Base-by-base conservation (phyloP, 2,113 vertebrate genomes). In the Fregetta grallaria region DNA sequence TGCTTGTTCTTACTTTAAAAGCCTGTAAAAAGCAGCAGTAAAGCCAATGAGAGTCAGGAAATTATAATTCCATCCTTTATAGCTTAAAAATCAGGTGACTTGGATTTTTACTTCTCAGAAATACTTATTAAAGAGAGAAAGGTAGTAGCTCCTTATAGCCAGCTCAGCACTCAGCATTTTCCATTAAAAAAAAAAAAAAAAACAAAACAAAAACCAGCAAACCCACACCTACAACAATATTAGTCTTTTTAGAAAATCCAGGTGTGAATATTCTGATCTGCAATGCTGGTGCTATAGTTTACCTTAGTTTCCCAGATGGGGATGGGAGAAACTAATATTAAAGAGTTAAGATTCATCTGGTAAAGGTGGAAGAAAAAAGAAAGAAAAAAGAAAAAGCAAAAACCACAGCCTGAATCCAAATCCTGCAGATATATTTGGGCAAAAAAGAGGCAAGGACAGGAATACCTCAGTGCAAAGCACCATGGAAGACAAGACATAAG, bases 1-100 rank as follows among this genome's bases (percentile, higher is more conserved):
- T 94, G 50, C 94, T 98, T 96, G 98, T 98, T 97, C 98, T 99
- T 55, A 95, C 97, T 97, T 99, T 99, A 95, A 99, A 99, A 77
- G 98, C 96, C 99, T 99, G 96, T 75, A 97, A 94, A 12, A 82
- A 94, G 61, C 78, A 97, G 40, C 22, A 83, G 22, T 56, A 96
- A 94, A 81, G 21, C 18, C 13, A 70, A 6, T 82, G 23, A 91
- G 45, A 56, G 15, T 45, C 65, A 90, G 29, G 30, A 67, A 91
- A 79, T 59, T 34, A 8, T 25, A 70, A 92, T 58, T 71, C 63
- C 18, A 29, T 79, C 27, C 42, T 59, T 76, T 73, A 25, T 25
- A 82, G 9, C 17, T 92, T 86, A 86, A 72, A 92, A 66, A 70
- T 53, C 50, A 73, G 22, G 7, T 77, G 34, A 74, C 26, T 53